phyloP scores from a whole-genome alignment of 2,888 invertebrate species.

The Hemaris fuciformis region DNA sequence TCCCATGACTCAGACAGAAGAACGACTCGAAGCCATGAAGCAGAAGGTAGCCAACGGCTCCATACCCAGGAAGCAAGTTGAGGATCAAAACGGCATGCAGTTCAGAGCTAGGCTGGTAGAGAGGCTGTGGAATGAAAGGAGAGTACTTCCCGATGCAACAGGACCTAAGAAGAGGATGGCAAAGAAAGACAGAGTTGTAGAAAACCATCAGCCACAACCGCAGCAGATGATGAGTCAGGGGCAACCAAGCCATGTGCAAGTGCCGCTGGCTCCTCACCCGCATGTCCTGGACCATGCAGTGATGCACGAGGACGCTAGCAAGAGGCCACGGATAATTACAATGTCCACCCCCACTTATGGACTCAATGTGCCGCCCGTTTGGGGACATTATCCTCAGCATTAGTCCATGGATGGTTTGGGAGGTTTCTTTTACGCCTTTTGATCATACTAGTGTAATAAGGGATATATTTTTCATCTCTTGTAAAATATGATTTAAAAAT shows the following conservation, averaged over 20 bases:
- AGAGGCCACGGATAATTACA: constrained; percentile 58
- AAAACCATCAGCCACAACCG: constrained; percentile 32
- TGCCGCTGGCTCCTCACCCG: constrained; percentile 20
- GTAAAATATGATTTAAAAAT: no score
- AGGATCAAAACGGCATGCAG: constrained; percentile 48
- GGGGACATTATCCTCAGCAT: constrained; percentile 70
- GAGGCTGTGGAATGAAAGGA: constrained; percentile 61
- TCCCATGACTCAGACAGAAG: constrained; percentile 64
- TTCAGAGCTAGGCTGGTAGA: constrained; percentile 52
- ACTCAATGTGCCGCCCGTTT: constrained; percentile 56
- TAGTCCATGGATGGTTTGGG: constrained; percentile 24
- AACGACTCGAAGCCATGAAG: constrained; percentile 67
- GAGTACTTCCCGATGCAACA: constrained; percentile 47
- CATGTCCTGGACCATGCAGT: constrained; percentile 20
- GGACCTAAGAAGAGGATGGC: constrained; percentile 57
- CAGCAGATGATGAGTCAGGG: constrained; percentile 17
- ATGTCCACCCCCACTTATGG: constrained; percentile 55
- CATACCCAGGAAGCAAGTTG: constrained; percentile 55
- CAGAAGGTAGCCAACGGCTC: constrained; percentile 72
- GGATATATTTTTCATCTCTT: no score
- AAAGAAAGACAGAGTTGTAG: constrained; percentile 58
- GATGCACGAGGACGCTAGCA: constrained; percentile 56
- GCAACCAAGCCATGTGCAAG: constrained; percentile 24
- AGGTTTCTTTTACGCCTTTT: neutral
- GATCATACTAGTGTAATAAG: no score